A percentile compares a stretch with the other conserved stretches of the same genome.
These are phyloP conservation scores for Eurosta solidaginis DNA, from an alignment of 1,140 invertebrate genomes.

Conservation along the genomic window DNA sequence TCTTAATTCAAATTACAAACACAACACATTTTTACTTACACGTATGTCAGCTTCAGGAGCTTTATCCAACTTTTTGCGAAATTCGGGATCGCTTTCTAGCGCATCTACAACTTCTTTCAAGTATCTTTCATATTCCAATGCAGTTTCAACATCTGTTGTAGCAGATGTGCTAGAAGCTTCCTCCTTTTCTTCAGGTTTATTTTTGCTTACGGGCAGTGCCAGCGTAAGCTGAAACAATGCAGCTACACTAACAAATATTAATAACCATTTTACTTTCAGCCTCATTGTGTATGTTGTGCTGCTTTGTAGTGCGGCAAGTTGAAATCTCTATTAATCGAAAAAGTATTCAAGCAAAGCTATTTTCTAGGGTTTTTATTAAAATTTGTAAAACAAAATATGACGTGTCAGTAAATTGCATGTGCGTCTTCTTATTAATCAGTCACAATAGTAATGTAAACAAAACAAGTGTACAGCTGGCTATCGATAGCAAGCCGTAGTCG, in stretches of 20 bases:
- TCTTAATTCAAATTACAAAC: not conserved
- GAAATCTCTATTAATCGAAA: not conserved
- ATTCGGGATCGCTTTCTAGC: slow-evolving; percentile 82
- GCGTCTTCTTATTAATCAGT: not conserved
- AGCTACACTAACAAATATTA: not conserved
- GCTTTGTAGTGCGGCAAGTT: not conserved
- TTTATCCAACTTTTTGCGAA: slow-evolving; percentile 79
- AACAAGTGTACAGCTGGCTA: not conserved
- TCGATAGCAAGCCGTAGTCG: not conserved
- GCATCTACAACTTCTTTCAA: slow-evolving; percentile 83
- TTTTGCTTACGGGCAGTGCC: slow-evolving; percentile 50
- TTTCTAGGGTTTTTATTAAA: not conserved
- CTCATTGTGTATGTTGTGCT: not conserved
- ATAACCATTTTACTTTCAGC: not conserved
- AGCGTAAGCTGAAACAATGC: not conserved
- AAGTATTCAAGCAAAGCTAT: not conserved
- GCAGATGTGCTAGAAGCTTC: slow-evolving; percentile 41
- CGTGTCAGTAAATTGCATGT: not conserved
- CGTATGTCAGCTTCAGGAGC: slow-evolving; percentile 79
- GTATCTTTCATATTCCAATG: slow-evolving; percentile 81
- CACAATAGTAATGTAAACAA: slow-evolving; percentile 9
- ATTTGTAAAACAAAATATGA: not conserved
- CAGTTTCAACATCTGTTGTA: slow-evolving; percentile 48
- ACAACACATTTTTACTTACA: slow-evolving; percentile 63
- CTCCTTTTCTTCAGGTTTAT: slow-evolving; percentile 45